These are phyloP conservation scores for Terebella lapidaria DNA, from an alignment of 2,888 invertebrate species.

Conservation along the genomic window DNA sequence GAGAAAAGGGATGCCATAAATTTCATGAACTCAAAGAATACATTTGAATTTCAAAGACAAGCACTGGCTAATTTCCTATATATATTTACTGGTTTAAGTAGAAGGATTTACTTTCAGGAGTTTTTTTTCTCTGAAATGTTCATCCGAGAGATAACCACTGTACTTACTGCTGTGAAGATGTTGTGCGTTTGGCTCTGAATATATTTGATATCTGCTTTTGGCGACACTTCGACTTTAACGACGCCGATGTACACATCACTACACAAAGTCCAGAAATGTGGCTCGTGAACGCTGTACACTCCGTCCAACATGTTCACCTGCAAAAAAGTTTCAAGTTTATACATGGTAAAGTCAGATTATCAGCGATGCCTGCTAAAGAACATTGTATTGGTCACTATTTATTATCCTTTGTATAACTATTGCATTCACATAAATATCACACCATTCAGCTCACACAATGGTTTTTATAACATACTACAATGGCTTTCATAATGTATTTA, in stretches of 20 bases:
- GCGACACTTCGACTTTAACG: constrained; percentile 89
- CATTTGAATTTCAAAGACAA: not conserved
- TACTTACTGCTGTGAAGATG: constrained; percentile 75
- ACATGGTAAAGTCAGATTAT: not conserved
- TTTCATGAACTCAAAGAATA: not conserved
- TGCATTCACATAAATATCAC: not conserved
- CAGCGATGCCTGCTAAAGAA: not conserved
- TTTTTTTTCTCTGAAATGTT: too few species aligned
- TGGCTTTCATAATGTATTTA: too few species aligned
- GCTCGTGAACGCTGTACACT: constrained; percentile 92
- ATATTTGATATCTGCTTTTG: constrained; percentile 86
- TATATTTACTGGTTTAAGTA: too few species aligned
- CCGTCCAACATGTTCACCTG: constrained; percentile 74
- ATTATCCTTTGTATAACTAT: not conserved
- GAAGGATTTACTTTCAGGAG: too few species aligned
- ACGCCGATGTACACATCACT: constrained; percentile 89
- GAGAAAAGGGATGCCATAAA: not conserved
- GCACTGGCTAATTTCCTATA: too few species aligned
- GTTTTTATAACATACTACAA: too few species aligned
- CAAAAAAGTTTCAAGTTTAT: constrained; percentile 4
- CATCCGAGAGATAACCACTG: too few species aligned
- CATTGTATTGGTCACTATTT: not conserved
- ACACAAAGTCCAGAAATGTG: constrained; percentile 97
- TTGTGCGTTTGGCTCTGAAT: constrained; percentile 87
- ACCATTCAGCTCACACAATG: too few species aligned